Evolutionary conservation across 2,888 invertebrate genomes (phyloP).

Genomic region (Trissolcus brochymenae): DNA sequence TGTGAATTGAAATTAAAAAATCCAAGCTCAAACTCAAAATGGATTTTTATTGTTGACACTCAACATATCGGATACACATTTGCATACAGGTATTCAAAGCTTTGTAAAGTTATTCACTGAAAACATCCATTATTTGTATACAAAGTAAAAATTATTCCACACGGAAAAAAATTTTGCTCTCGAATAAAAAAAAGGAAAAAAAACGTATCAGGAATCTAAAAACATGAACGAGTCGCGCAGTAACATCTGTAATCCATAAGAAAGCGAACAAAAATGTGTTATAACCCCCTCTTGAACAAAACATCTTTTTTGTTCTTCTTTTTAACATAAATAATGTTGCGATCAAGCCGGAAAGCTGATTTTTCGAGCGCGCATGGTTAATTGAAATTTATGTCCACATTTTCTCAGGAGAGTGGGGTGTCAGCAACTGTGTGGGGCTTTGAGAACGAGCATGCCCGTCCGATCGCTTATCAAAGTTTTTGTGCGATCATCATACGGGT

Average conservation of each 20-base stretch:
- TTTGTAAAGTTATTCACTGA: too few relatives aligned
- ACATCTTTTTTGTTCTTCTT: not conserved
- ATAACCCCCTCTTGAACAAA: not conserved
- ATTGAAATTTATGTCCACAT: slow-evolving; percentile 33
- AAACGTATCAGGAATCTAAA: too few relatives aligned
- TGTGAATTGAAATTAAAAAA: too few relatives aligned
- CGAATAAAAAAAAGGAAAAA: too few relatives aligned
- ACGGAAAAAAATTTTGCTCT: too few relatives aligned
- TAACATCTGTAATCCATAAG: not conserved
- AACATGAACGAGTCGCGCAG: too few relatives aligned
- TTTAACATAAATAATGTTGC: slow-evolving; percentile 1
- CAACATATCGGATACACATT: too few relatives aligned
- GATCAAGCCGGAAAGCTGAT: slow-evolving; percentile 17
- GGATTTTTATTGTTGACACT: too few relatives aligned
- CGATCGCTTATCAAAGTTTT: slow-evolving; percentile 43
- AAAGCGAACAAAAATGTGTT: not conserved
- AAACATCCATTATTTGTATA: too few relatives aligned
- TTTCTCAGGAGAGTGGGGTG: slow-evolving; percentile 6
- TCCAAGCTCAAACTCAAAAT: too few relatives aligned
- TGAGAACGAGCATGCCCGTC: slow-evolving; percentile 14
- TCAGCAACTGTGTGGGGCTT: slow-evolving; percentile 1
- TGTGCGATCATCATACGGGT: slow-evolving; percentile 46
- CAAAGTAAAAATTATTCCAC: too few relatives aligned
- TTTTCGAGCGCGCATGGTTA: slow-evolving; percentile 30
- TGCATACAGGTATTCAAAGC: too few relatives aligned